These are phyloP conservation scores for Acromyrmex heyeri DNA, from an alignment of 1,140 invertebrate genomes.

Conservation along the genomic window DNA sequence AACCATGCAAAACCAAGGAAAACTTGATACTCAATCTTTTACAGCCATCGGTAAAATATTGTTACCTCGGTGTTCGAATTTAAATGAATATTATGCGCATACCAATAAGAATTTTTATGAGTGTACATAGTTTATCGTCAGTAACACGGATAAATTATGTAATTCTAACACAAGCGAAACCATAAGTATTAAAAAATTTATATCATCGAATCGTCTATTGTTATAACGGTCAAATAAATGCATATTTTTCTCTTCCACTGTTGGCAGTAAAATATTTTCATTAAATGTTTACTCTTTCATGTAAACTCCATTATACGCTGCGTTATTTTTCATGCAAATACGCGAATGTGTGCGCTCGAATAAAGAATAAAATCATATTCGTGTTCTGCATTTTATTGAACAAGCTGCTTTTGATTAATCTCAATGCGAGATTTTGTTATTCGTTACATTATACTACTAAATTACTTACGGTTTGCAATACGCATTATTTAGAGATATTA, in stretches of 20 bases:
- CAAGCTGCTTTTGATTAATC: constrained; percentile 3
- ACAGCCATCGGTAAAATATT: background rate
- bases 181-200: constrained; percentile 21
- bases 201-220: constrained; percentile 7
- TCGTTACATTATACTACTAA: constrained; percentile 15
- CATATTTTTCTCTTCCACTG: constrained; percentile 1
- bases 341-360: background rate
- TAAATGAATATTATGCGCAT: constrained; percentile 49
- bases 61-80: constrained; percentile 34
- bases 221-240: constrained; percentile 35
- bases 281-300: constrained; percentile 36
- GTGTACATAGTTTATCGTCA: constrained; percentile 3
- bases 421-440: constrained; percentile 28
- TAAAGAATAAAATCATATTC: constrained; percentile 20
- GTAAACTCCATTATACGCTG: constrained; percentile 37
- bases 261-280: constrained; percentile 13
- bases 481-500: constrained; percentile 7
- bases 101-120: constrained; percentile 32
- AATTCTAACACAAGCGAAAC: background rate
- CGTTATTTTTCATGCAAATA: constrained; percentile 16
- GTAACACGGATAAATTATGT: constrained; percentile 27
- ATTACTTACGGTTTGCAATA: constrained; percentile 24
- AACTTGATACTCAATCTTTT: background rate
- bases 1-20: background rate
- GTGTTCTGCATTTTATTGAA: constrained; percentile 24